phyloP scores from a whole-genome alignment of 1,140 invertebrate species.

The Anastrepha ludens region DNA sequence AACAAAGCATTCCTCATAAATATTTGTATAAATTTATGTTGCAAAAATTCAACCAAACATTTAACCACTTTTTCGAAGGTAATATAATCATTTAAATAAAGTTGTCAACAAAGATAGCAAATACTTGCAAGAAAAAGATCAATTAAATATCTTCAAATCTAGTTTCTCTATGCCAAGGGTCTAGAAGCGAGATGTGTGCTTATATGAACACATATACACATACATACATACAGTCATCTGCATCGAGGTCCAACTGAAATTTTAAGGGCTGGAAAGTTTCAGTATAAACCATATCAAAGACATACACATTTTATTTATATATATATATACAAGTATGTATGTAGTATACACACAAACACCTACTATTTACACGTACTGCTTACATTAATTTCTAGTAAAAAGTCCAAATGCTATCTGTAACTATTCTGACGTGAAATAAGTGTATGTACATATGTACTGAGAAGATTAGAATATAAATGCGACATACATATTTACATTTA shows the following conservation, averaged over 20 bases:
- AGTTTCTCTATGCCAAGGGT: no score
- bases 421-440: not conserved
- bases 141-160: no score
- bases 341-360: not conserved
- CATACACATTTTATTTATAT: not conserved
- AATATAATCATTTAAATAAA: no score
- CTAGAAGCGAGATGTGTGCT: no score
- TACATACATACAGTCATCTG: not conserved
- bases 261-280: conserved; percentile 73
- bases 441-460: not conserved
- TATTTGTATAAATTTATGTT: not conserved
- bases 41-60: no score
- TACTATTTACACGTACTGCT: not conserved
- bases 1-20: not conserved
- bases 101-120: no score
- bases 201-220: not conserved
- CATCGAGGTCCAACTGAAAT: conserved; percentile 63
- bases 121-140: no score
- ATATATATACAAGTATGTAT: not conserved
- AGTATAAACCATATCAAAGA: conserved; percentile 56
- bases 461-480: not conserved
- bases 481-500: not conserved
- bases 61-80: no score
- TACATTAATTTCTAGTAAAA: not conserved
- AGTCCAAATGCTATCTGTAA: not conserved